These are phyloP conservation scores for Anagyrus pseudococci DNA, from an alignment of 2,888 invertebrate genomes.

Conservation along the genomic window DNA sequence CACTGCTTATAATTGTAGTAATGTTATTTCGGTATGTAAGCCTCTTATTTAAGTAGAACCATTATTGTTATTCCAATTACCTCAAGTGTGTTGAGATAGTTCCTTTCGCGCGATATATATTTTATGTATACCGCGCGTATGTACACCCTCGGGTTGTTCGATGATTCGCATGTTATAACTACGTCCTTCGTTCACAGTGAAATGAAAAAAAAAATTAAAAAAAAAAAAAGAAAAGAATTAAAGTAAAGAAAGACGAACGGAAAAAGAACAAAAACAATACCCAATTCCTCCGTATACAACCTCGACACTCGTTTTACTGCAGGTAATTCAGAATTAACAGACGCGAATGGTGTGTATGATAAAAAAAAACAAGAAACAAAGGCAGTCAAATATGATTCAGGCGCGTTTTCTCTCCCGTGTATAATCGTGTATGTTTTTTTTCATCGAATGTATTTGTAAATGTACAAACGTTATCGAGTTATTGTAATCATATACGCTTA, in stretches of 20 bases:
- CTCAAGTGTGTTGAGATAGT: slow-evolving; percentile 56
- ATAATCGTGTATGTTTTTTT: slow-evolving; percentile 15
- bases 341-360: too few relatives aligned
- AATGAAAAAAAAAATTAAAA: too few relatives aligned
- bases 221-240: too few relatives aligned
- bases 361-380: not conserved
- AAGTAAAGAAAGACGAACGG: too few relatives aligned
- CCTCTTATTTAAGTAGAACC: slow-evolving; percentile 43
- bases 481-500: slow-evolving; percentile 33
- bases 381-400: not conserved
- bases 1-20: slow-evolving; percentile 23
- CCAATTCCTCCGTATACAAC: slow-evolving; percentile 2
- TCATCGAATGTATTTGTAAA: slow-evolving; percentile 8
- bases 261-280: slow-evolving; percentile 10
- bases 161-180: not conserved
- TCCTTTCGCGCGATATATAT: slow-evolving; percentile 50
- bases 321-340: slow-evolving; percentile 30
- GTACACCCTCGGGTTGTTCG: too few relatives aligned
- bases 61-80: slow-evolving; percentile 52
- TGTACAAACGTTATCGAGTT: slow-evolving; percentile 34
- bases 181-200: not conserved
- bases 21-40: slow-evolving; percentile 29
- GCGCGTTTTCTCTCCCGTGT: not conserved
- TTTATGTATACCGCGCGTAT: too few relatives aligned
- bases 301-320: slow-evolving; percentile 23